Evolutionary conservation across 1,140 invertebrate genomes (phyloP).

Genomic region (Lordiphosa mommai): DNA sequence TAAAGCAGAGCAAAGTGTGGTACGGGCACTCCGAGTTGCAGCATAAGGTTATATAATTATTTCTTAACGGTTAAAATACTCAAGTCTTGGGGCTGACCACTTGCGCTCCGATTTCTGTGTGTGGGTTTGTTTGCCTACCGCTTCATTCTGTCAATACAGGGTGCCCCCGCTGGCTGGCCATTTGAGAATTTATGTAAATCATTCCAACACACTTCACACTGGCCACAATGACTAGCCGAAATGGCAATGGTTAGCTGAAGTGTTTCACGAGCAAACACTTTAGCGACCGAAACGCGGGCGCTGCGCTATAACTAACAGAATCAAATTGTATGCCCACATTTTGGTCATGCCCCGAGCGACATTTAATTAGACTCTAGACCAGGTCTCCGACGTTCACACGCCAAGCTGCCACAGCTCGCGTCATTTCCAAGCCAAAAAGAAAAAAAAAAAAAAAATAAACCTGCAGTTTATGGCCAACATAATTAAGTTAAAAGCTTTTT

Average conservation of each 20-base stretch:
- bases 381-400: slow-evolving; percentile 49
- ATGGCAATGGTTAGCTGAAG: slow-evolving; percentile 64
- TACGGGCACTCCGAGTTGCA: slow-evolving; percentile 33
- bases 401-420: slow-evolving; percentile 29
- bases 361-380: slow-evolving; percentile 63
- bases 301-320: slow-evolving; percentile 11
- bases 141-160: slow-evolving; percentile 72
- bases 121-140: slow-evolving; percentile 64
- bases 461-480: slow-evolving; percentile 76
- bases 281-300: background rate
- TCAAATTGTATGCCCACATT: slow-evolving; percentile 15
- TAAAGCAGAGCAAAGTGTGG: slow-evolving; percentile 31
- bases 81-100: slow-evolving; percentile 11
- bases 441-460: slow-evolving; percentile 52
- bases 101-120: slow-evolving; percentile 19
- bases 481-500: slow-evolving; percentile 78
- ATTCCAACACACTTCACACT: slow-evolving; percentile 61
- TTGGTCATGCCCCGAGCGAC: slow-evolving; percentile 57
- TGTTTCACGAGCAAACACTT: slow-evolving; percentile 75
- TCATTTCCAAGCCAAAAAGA: slow-evolving; percentile 22
- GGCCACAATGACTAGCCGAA: slow-evolving; percentile 70
- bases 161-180: slow-evolving; percentile 36
- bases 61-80: slow-evolving; percentile 61
- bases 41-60: slow-evolving; percentile 70
- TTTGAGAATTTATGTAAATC: slow-evolving; percentile 75